Conservation (phyloP, 2,113 vertebrate species). For the Malaclemys terrapin region DNA sequence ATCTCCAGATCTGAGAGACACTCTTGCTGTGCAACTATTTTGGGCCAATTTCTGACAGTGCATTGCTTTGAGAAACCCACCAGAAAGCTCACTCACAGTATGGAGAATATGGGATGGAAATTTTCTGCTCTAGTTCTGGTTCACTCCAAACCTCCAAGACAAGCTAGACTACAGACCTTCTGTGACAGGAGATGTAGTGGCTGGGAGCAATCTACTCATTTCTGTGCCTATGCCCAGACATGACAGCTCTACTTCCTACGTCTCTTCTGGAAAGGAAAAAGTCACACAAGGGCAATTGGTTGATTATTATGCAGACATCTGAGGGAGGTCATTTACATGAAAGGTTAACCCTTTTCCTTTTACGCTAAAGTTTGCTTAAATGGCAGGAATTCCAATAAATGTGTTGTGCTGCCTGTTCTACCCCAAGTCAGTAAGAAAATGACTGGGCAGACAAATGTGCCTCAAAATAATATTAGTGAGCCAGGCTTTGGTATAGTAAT, state of each 20-base stretch:
- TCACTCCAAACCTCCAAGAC: not conserved
- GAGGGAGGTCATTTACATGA: not conserved
- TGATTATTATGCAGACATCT: not conserved
- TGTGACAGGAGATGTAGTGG: not conserved
- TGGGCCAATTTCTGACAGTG: not conserved
- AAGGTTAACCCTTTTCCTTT: not conserved
- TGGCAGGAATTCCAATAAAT: not conserved
- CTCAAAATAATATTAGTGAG: not conserved
- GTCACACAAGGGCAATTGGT: not conserved
- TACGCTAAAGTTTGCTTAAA: not conserved
- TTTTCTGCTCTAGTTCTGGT: not conserved
- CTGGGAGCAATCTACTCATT: not conserved
- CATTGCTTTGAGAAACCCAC: not conserved
- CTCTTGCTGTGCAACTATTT: constrained; percentile 8
- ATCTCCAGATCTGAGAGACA: not conserved
- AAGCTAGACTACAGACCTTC: not conserved
- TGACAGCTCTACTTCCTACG: not conserved
- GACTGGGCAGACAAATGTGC: not conserved
- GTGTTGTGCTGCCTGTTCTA: not conserved
- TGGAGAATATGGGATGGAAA: not conserved
- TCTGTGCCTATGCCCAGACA: not conserved
- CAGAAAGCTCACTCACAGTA: not conserved
- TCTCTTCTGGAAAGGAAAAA: not conserved
- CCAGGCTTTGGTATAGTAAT: not conserved
- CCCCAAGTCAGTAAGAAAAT: not conserved